Conservation (phyloP, 2,888 invertebrate species). For the Pheosia tremula region DNA sequence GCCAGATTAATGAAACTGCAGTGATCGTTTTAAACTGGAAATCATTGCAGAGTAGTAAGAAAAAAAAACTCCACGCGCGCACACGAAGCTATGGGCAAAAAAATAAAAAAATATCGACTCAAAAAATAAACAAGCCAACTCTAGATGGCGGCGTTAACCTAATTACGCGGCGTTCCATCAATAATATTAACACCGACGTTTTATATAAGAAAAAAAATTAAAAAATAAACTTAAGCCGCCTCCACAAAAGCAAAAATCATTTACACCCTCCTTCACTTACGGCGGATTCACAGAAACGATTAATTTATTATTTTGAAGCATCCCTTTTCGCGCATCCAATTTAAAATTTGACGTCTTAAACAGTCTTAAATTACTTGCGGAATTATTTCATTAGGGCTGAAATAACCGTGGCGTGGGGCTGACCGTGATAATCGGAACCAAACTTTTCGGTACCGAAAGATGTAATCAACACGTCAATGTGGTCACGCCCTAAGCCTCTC, state of each 20-base stretch:
- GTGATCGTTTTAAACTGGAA: too few species aligned
- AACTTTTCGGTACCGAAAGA: slow-evolving; percentile 71
- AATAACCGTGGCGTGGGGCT: slow-evolving; percentile 59
- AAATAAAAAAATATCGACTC: too few species aligned
- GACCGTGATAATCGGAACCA: slow-evolving; percentile 50
- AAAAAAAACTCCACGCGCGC: too few species aligned
- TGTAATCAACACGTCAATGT: slow-evolving; percentile 78
- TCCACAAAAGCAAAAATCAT: slow-evolving; percentile 62
- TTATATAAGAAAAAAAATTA: slow-evolving; percentile 16
- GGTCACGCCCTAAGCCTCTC: slow-evolving; percentile 70
- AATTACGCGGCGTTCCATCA: slow-evolving; percentile 20
- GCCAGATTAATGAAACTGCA: too few species aligned
- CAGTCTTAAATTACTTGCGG: slow-evolving; percentile 81
- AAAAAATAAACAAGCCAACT: neutral
- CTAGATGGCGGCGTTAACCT: neutral
- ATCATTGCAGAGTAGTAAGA: too few species aligned
- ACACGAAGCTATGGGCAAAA: too few species aligned
- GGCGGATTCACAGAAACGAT: slow-evolving; percentile 74
- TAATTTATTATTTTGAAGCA: slow-evolving; percentile 79
- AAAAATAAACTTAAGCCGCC: slow-evolving; percentile 23
- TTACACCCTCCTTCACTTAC: slow-evolving; percentile 60
- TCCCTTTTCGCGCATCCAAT: slow-evolving; percentile 82
- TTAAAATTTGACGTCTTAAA: slow-evolving; percentile 84
- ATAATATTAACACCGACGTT: slow-evolving; percentile 39
- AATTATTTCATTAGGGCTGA: slow-evolving; percentile 81